phyloP scores from a whole-genome alignment of 1,140 invertebrate genomes.

The Listronotus oregonensis region DNA sequence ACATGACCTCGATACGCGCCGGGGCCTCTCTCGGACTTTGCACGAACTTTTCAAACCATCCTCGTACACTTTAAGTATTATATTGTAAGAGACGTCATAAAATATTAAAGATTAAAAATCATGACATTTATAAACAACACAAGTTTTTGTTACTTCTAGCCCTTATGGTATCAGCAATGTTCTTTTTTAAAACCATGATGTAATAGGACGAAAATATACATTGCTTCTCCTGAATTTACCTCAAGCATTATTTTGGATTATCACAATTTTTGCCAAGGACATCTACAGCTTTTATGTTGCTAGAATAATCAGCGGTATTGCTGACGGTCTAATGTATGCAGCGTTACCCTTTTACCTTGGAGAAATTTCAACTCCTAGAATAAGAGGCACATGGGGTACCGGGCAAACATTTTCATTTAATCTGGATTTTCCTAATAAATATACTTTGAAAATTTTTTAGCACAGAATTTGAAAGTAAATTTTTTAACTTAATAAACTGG shows the following conservation, averaged over 20 bases:
- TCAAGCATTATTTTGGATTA: constrained; percentile 29
- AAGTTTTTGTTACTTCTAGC: neutral
- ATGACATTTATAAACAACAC: too few relatives aligned
- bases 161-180: constrained; percentile 11
- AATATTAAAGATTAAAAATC: too few relatives aligned
- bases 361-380: constrained; percentile 67
- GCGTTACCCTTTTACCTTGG: constrained; percentile 64
- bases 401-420: constrained; percentile 58
- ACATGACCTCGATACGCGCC: too few relatives aligned
- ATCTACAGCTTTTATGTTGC: constrained; percentile 35
- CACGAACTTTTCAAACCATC: too few relatives aligned
- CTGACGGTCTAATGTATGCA: constrained; percentile 41
- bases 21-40: too few relatives aligned
- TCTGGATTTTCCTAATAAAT: constrained; percentile 59
- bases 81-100: too few relatives aligned
- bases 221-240: constrained; percentile 34
- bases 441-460: constrained; percentile 50
- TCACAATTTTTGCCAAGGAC: constrained; percentile 20
- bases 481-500: too few relatives aligned
- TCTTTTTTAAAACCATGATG: constrained; percentile 29
- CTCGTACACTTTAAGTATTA: too few relatives aligned
- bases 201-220: constrained; percentile 37
- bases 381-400: constrained; percentile 63
- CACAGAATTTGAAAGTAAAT: too few relatives aligned
- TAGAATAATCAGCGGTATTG: constrained; percentile 41